A percentile compares a stretch with the other conserved stretches of the same genome.
These are phyloP conservation scores for Austrofundulus limnaeus DNA, from an alignment of 2,113 vertebrate genomes.

Conservation along the genomic window DNA sequence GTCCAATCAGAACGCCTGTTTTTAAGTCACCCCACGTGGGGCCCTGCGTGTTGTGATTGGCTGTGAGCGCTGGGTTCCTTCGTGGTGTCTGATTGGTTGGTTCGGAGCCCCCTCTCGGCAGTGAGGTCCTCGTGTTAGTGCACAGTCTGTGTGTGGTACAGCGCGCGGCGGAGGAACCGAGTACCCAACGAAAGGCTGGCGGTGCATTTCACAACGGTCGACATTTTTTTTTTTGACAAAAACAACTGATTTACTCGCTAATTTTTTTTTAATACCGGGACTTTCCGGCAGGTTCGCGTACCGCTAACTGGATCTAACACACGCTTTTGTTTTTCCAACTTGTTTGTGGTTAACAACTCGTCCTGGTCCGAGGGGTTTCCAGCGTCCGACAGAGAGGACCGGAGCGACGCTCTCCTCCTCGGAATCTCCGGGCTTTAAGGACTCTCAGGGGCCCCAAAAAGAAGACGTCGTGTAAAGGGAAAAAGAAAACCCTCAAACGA, in stretches of 20 bases:
- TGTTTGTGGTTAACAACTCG: slow-evolving; percentile 51
- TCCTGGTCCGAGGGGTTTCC: slow-evolving; percentile 44
- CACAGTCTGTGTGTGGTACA: slow-evolving; percentile 86
- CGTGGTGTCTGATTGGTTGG: slow-evolving; percentile 77
- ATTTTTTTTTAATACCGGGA: slow-evolving; percentile 37
- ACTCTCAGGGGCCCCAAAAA: slow-evolving; percentile 43
- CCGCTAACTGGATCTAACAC: slow-evolving; percentile 40
- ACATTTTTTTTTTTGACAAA: slow-evolving; percentile 42
- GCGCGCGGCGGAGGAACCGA: slow-evolving; percentile 73
- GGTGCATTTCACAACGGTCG: slow-evolving; percentile 55
- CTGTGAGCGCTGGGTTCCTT: slow-evolving; percentile 39
- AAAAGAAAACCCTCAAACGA: slow-evolving; percentile 8
- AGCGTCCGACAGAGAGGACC: slow-evolving; percentile 43
- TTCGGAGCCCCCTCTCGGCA: slow-evolving; percentile 80
- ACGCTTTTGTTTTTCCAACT: slow-evolving; percentile 46
- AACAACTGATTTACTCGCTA: slow-evolving; percentile 3
- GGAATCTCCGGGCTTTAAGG: slow-evolving; percentile 54
- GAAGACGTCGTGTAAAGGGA: slow-evolving; percentile 14
- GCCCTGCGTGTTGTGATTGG: slow-evolving; percentile 70
- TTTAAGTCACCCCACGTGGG: slow-evolving; percentile 83
- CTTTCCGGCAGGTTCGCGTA: slow-evolving; percentile 25
- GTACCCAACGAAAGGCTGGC: slow-evolving; percentile 52
- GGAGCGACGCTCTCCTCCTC: slow-evolving; percentile 57
- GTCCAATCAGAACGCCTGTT: slow-evolving; percentile 72
- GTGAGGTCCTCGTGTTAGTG: slow-evolving; percentile 85